Percentiles rank a stretch among this genome's conserved stretches.
Evolutionary conservation across 92 coral and sea anemone genomes (phyloP).

Genomic region (Palythoa grandiflora): DNA sequence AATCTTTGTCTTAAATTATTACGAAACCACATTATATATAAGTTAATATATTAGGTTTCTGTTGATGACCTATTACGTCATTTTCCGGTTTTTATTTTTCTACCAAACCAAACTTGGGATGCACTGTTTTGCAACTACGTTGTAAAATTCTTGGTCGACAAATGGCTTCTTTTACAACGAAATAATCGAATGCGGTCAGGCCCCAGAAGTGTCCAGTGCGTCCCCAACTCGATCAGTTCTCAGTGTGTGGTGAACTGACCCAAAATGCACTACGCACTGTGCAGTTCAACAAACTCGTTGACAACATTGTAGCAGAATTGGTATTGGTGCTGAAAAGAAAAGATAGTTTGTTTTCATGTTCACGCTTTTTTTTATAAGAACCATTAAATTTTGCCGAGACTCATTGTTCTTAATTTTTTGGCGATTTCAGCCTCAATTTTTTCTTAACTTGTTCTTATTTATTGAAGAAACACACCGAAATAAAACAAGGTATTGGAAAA

Average conservation of each 20-base stretch:
- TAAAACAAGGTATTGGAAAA: too few species aligned
- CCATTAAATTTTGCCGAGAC: too few species aligned
- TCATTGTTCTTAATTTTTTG: too few species aligned
- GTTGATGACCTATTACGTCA: neutral
- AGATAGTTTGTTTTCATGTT: neutral
- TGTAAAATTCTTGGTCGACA: neutral
- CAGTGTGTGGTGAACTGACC: neutral
- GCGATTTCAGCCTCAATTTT: too few species aligned
- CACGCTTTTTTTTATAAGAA: too few species aligned
- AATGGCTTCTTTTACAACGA: neutral
- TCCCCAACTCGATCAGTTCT: neutral
- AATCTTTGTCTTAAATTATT: neutral
- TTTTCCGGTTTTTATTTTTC: neutral
- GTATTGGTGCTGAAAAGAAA: slow-evolving; percentile 81
- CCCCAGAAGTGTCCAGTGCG: neutral
- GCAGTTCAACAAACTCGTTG: slow-evolving; percentile 82
- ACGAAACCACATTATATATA: neutral
- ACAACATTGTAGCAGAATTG: slow-evolving; percentile 89
- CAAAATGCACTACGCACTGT: slow-evolving; percentile 87
- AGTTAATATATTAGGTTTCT: neutral
- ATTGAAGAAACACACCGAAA: too few species aligned
- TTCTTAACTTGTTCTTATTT: too few species aligned
- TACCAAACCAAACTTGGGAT: neutral
- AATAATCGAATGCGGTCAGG: too few species aligned
- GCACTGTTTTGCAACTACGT: neutral